phyloP scores from a whole-genome alignment of 2,113 vertebrate species.

The Heloderma charlesbogerti region DNA sequence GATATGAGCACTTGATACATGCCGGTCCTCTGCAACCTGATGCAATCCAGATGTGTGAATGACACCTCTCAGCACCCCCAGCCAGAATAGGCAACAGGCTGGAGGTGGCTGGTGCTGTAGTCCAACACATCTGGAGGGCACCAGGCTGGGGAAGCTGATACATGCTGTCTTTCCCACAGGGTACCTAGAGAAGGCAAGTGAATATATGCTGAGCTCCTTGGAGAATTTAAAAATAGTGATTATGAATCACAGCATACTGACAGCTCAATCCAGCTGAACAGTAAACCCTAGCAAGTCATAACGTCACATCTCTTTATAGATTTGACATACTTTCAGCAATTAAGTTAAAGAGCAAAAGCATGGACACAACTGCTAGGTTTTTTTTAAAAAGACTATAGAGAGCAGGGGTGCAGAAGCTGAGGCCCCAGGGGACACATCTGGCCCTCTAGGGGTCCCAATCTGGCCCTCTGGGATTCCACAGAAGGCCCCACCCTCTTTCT shows the following conservation, averaged over 20 bases:
- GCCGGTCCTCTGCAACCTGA: no score
- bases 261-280: background rate
- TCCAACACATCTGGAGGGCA: no score
- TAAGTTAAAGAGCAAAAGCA: slow-evolving; percentile 2
- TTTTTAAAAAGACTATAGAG: background rate
- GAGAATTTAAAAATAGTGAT: background rate
- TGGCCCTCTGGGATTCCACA: background rate
- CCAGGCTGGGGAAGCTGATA: no score
- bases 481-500: background rate
- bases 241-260: background rate
- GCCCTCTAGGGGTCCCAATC: no score
- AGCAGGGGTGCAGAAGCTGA: background rate
- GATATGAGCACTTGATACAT: background rate
- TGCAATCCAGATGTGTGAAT: no score
- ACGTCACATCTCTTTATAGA: background rate
- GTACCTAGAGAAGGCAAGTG: background rate
- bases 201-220: background rate
- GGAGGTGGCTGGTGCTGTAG: no score
- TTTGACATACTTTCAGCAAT: background rate
- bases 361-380: background rate
- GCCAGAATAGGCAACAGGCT: no score
- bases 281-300: background rate
- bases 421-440: no score
- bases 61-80: no score
- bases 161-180: background rate